Evolutionary conservation across 2,113 vertebrate genomes (phyloP), one percentile per base, ranked within the genome.

Genomic region (Saiga tatarica): DNA sequence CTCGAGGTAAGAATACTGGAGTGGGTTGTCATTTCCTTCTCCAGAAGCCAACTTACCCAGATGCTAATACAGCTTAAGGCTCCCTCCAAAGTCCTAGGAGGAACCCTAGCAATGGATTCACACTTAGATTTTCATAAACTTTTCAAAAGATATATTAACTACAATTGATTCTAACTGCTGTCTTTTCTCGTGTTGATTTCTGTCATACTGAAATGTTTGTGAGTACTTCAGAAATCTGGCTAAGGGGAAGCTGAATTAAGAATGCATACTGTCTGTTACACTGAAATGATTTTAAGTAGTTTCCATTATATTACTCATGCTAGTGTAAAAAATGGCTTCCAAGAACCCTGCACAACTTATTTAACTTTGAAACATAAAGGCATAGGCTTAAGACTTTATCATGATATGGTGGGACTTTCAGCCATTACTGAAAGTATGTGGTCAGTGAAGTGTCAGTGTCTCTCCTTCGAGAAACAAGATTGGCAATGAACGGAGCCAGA

Each of bases 41-140:
- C 42, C 19, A 94, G 82, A 93, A 86, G 53, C 14, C 13, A 36
- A n/a, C 10, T 92, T 90, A 87, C 16, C 30, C 21, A 47, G 16
- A 88, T 47, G 10, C 52, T 88, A 94, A 81, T 36, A 81, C 81
- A 62, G 11, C 3, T 93, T 86, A 89, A 85, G 53, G 21, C 21
- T 84, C 39, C 9, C 6, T 92, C n/a, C 1, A 11, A 30, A 28
- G 3, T 7, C 52, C 23, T 13, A 60, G 11, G 14, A 42, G 9
- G 10, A 10, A 11, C 2, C 28, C 5, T 57, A 62, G 2, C 28
- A 28, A 90, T 57, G 45, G 83, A 84, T 84, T 52, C 59, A 64
- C 6, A 81, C n/a, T 96, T 84, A 52, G 13, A 85, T 74, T 82
- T 97, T 60, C 39, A 79, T 36, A 95, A 71, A 88, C 91, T 79